Evolutionary conservation across 2,888 invertebrate species (phyloP).

Genomic region (Leptinotarsa tumamoca): DNA sequence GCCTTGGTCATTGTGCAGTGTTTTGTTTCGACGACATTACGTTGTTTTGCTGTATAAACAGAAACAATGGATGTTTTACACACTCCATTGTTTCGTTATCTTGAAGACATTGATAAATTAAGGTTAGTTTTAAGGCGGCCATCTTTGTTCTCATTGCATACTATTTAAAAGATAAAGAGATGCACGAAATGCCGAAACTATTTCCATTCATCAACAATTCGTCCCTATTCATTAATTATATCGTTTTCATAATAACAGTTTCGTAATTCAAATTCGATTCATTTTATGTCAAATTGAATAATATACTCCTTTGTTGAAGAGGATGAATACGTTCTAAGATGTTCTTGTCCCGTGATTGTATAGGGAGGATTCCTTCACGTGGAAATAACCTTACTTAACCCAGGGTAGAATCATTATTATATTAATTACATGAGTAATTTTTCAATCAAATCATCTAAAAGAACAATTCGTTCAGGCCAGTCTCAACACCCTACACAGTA

Average conservation of each 20-base stretch:
- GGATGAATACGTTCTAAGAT: slow-evolving; percentile 1
- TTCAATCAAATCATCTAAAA: too few species aligned
- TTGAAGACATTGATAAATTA: slow-evolving; percentile 69
- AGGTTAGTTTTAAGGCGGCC: slow-evolving; percentile 67
- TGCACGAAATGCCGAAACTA: slow-evolving; percentile 48
- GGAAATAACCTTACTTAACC: too few species aligned
- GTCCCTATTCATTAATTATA: slow-evolving; percentile 49
- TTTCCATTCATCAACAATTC: slow-evolving; percentile 49
- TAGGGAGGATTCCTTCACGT: neutral
- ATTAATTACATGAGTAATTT: too few species aligned
- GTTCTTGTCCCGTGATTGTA: slow-evolving; percentile 5
- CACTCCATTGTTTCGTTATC: slow-evolving; percentile 68
- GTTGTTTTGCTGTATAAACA: slow-evolving; percentile 65
- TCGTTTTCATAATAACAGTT: slow-evolving; percentile 37
- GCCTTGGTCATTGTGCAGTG: slow-evolving; percentile 64
- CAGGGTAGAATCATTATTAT: too few species aligned
- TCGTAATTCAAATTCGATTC: slow-evolving; percentile 34
- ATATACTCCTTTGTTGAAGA: slow-evolving; percentile 14
- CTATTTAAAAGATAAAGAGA: slow-evolving; percentile 59
- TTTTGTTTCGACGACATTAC: slow-evolving; percentile 64
- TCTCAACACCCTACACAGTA: too few species aligned
- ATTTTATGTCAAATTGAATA: slow-evolving; percentile 28
- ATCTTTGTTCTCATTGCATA: slow-evolving; percentile 63
- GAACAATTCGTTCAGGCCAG: too few species aligned
- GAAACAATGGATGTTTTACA: slow-evolving; percentile 68